Evolutionary conservation across 2,113 vertebrate species (phyloP), one percentile per base, ranked within the genome.

Genomic region (Synchiropus splendidus): DNA sequence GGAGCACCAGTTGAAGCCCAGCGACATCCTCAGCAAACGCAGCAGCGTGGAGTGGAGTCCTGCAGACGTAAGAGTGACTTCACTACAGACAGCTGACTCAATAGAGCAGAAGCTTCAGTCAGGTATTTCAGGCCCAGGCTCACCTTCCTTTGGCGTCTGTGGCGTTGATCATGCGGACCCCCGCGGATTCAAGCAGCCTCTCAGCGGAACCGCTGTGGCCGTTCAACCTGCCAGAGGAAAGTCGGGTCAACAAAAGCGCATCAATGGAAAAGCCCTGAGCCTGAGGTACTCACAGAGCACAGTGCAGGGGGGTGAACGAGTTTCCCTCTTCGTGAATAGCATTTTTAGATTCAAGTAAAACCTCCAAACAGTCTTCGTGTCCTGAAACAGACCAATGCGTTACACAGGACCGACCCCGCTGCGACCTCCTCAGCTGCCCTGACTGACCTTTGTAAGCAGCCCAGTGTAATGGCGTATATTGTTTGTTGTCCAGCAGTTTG

Each of bases 101-200:
- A n/a, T n/a, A n/a, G n/a, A n/a, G n/a, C n/a, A n/a, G n/a, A n/a
- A n/a, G n/a, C n/a, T n/a, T n/a, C n/a, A n/a, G n/a, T n/a, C n/a
- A n/a, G n/a, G n/a, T n/a, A n/a, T n/a, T n/a, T n/a, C n/a, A n/a
- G n/a, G n/a, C n/a, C n/a, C n/a, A n/a, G n/a, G n/a, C n/a, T n/a
- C n/a, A 98, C 94, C 94, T 90, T 90, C 92, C 94, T 93, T 94
- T 97, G 87, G 87, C 86, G 83, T 98, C 94, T 87, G 89, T 89
- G 88, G 88, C 89, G 85, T 93, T 93, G 61, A 97, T 89, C 87
- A 95, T 90, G 84, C 93, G 90, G 84, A 89, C 85, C 81, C 91
- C 92, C 64, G 89, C 71, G 60, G 85, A 88, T 80, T 92, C 90
- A 75, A 97, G 75, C 80, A 98, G 86, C 84, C 94, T 89, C 74